Evolutionary conservation across 2,113 vertebrate species (phyloP), one percentile per base, ranked within the genome.

Genomic region (Ariopsis seemanni): DNA sequence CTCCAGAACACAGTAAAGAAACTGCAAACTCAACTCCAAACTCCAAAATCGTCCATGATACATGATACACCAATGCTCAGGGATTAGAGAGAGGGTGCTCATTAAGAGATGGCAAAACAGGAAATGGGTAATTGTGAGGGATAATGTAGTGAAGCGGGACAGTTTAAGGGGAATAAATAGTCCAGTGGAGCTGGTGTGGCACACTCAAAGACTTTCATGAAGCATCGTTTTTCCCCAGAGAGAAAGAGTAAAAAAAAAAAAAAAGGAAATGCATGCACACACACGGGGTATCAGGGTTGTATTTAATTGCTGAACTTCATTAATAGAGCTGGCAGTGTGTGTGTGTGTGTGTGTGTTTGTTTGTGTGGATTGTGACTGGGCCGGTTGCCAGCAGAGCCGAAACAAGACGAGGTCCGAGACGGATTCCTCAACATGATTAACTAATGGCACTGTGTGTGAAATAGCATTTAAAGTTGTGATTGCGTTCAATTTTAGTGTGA

Each of bases 261-360:
- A 53, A 53, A 53, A 53, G 34, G 25, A 72, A 71, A 86, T 80
- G 81, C 82, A 82, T 27, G 48, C 10, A 11, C 22, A 65, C 75
- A 85, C 86, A 57, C 60, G 62, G 27, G 75, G 42, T 82, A 63
- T 74, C 62, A 48, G 82, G 89, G 85, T 89, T 74, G 67, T 62
- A 55, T 85, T 91, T 92, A 90, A 91, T 90, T 88, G 88, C 86
- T 48, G 83, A 77, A 88, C 75, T 89, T 83, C 78, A 87, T 90
- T 87, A 87, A 87, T 88, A 25, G 72, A 84, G 85, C 86, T 88
- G 90, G 88, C 90, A 91, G 55, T 58, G 27, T 79, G 11, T 79
- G 75, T 79, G 75, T 78, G 55, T 60, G 27, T 34, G 78, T 58
- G 15, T 79, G 11, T 79, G 75, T 79, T 52, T 78, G 55, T 60